Percentiles rank a stretch among this genome's conserved stretches.
Evolutionary conservation across 2,797 vertebrate species (phyloP).

Genomic region (Clarias fuscus): DNA sequence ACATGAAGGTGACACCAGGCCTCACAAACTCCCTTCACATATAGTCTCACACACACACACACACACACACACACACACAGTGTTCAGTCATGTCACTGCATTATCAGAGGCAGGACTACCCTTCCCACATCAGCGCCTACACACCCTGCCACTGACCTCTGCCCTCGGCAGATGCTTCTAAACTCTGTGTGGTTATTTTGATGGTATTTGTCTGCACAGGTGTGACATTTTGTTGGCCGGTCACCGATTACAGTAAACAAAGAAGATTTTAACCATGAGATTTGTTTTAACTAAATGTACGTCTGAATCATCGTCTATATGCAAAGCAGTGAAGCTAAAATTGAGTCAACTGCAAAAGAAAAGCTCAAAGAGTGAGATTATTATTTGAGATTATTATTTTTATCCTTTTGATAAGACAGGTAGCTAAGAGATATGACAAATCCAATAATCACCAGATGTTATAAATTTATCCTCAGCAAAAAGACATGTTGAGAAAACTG

Average conservation of each 20-base stretch:
- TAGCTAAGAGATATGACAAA: not conserved
- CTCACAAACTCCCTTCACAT: conserved; percentile 9
- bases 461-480: not conserved
- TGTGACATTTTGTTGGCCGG: not conserved
- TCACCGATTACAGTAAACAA: not conserved
- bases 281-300: too few species aligned
- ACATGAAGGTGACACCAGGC: conserved; percentile 50
- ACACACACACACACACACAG: not conserved
- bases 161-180: not conserved
- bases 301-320: too few species aligned
- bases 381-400: too few species aligned
- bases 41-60: conserved; percentile 3
- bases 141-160: conserved; percentile 30
- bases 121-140: conserved; percentile 50
- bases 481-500: not conserved
- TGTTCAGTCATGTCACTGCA: conserved; percentile 11
- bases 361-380: not conserved
- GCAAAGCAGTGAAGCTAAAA: too few species aligned
- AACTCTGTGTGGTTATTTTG: not conserved
- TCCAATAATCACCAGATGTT: not conserved
- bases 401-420: not conserved
- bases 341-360: not conserved
- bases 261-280: not conserved
- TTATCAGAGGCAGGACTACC: conserved; percentile 14
- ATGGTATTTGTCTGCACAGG: not conserved